Evolutionary conservation across 2,797 vertebrate species (phyloP), one percentile per base, ranked within the genome.

Genomic region (Siniperca obscura): DNA sequence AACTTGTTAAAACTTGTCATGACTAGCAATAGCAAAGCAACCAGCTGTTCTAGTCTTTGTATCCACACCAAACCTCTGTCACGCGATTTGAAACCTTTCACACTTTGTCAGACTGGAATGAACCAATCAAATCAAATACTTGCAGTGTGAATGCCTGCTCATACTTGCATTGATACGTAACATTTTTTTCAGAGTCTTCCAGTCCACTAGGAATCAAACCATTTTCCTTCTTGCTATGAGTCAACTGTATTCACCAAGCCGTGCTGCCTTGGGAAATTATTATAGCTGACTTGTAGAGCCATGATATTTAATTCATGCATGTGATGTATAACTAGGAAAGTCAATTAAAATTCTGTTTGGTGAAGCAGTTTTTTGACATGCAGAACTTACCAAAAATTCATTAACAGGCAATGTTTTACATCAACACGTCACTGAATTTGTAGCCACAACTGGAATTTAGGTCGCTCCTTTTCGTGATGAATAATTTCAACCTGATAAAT

Each of bases 251-350:
- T 61, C 14, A 74, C 36, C 3, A n/a, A 50, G 11, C 66, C 14
- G 7, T 34, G 34, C 60, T 42, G 38, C 12, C 59, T 36, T 21
- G 44, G 56, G 48, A 78, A 75, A 56, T 67, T 12, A 55, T 42
- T 27, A 42, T 25, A 7, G 36, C 44, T 66, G 21, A 66, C 17
- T 56, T 12, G n/a, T 55, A 7, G 55, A 7, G 55, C 40, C 30
- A 59, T 53, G 7, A 30, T 73, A 60, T 70, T 68, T 48, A 73
- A 74, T 80, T 53, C 14, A 76, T 66, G 59, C 53, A n/a, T 66
- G 4, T 62, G 34, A 62, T 75, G 36, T 57, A 16, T 36, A 56
- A 59, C 4, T 10, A 42, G 21, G 2, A 48, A 72, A 42, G 21
- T 50, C 50, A 70, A 50, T 62, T 50, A 44, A 46, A 53, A 27